Base-by-base conservation (phyloP, 2,888 invertebrate species). In the Helicoverpa assulta region DNA sequence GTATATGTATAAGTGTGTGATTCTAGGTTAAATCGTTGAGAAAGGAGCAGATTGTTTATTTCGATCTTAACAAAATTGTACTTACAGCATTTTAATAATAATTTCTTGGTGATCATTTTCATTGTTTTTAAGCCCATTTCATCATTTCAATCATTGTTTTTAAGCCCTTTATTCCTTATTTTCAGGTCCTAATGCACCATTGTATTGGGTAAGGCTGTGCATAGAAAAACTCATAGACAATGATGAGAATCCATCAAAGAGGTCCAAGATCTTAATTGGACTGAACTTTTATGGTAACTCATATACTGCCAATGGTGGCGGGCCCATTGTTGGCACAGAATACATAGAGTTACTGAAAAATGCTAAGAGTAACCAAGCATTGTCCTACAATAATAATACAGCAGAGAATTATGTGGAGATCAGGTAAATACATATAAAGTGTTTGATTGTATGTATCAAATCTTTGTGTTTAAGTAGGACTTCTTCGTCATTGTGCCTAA, bases 261-360 rank as follows among this genome's bases (percentile, higher is more conserved):
- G 98, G 54, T 92, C 96, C 5, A 98, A 99, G 93, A 98, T 99
- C 73, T 95, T 99, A 16, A 94, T 99, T 78, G 99, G 99, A 0
- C 90, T 99, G 7, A 99, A 99, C 91, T 99, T 99, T 94, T 99
- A 99, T 92, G 99, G 99, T 1, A 98, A 98, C 89, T 98, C 98
- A 80, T 99, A 98, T 85, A 97, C 97, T 0, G 96, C 97, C 0
- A 97, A 97, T 82, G 98, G 98, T 3, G 99, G 98, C 5, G 97
- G 98, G 0, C 97, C 99, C 0, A 97, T 99, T 70, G 94, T 99
- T 14, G 98, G 97, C 2, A 96, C 96, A 6, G 97, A 98, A 87
- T 99, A 97, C 88, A 94, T 99, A 61, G 97, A 98, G 75, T 93
- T 98, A 57, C 90, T 99, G 55, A 97, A 97, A 81, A 96, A 97